Base-by-base conservation (phyloP, 2,113 vertebrate genomes). In the Montifringilla adamsi region DNA sequence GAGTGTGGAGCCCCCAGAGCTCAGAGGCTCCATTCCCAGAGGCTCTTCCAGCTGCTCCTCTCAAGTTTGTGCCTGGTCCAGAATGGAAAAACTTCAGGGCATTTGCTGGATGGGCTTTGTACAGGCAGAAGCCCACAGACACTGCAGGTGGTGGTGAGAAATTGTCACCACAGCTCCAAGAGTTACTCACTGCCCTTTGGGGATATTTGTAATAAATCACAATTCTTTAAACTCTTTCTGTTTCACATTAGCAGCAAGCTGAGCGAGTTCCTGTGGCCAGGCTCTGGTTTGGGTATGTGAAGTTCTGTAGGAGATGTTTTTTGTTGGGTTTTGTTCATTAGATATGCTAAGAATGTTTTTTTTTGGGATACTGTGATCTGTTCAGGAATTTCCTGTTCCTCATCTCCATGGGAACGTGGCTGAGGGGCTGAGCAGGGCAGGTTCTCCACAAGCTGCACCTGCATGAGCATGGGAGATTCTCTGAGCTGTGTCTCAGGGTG, bases 101-200 rank as follows among this genome's bases (percentile, higher is more conserved):
- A 0, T 9, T 58, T 63, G 6, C n/a, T 30, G 15, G 39, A 1
- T 0, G 1, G 2, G 52, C 30, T 33, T 52, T 23, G 22, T 33
- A 7, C 27, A 50, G 64, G 53, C 9, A 13, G 52, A n/a, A 59
- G 13, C 39, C 30, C 17, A 2, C 0, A 0, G 70, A 7, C 4
- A 1, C 27, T 44, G 72, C 78, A 69, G 55, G 4, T 10, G 17
- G 1, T 7, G 46, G 10, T 33, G 23, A 56, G 74, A 27, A 41
- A 11, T 18, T 18, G 24, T 44, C 50, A 16, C 37, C 23, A 4
- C 50, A 44, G 67, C 55, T 53, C 16, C 15, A 3, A 3, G 60
- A 35, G 52, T 33, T 16, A 1, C 5, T 31, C 16, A 13, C n/a
- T 52, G 58, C 55, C 63, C 39, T 76, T 62, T 62, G 81, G 47